Percentiles rank a stretch among this genome's conserved stretches.
Evolutionary conservation across 2,113 vertebrate species (phyloP).

Genomic region (Paramisgurnus dabryanus): DNA sequence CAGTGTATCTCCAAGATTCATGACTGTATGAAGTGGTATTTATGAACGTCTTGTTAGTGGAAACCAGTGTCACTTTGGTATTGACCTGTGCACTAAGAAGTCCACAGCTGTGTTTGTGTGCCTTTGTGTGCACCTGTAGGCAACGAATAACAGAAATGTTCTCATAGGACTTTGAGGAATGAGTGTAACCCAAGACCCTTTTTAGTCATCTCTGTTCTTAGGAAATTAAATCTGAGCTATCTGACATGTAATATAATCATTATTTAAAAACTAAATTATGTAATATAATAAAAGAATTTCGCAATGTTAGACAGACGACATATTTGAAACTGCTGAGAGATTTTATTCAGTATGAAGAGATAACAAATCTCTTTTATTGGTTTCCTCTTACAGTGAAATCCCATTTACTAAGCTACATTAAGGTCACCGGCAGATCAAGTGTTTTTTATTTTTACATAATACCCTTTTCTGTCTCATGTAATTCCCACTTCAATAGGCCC

Average conservation of each 20-base stretch:
- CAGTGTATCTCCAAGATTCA: not conserved
- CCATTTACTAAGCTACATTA: slow-evolving; percentile 53
- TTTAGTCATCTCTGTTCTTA: not conserved
- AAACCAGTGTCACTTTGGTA: slow-evolving; percentile 27
- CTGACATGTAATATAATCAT: not conserved
- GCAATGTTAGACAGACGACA: slow-evolving; percentile 29
- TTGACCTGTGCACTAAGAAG: slow-evolving; percentile 24
- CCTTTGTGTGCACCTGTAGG: not conserved
- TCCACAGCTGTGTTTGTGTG: slow-evolving; percentile 46
- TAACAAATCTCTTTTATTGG: slow-evolving; percentile 53
- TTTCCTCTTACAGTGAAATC: slow-evolving; percentile 57
- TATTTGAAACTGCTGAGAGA: slow-evolving; percentile 45
- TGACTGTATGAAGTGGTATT: slow-evolving; percentile 29
- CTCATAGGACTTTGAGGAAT: not conserved
- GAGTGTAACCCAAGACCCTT: not conserved
- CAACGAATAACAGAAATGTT: not conserved
- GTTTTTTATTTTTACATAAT: slow-evolving; percentile 49
- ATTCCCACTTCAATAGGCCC: slow-evolving; percentile 48
- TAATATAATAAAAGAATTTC: slow-evolving; percentile 31
- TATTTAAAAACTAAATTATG: not conserved
- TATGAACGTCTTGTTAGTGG: slow-evolving; percentile 26
- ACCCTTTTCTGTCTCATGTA: slow-evolving; percentile 52
- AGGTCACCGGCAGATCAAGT: slow-evolving; percentile 56
- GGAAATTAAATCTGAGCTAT: not conserved
- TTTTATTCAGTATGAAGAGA: slow-evolving; percentile 52